Evolutionary conservation across 2,888 invertebrate genomes (phyloP).

Genomic region (Parnassius glacialis): DNA sequence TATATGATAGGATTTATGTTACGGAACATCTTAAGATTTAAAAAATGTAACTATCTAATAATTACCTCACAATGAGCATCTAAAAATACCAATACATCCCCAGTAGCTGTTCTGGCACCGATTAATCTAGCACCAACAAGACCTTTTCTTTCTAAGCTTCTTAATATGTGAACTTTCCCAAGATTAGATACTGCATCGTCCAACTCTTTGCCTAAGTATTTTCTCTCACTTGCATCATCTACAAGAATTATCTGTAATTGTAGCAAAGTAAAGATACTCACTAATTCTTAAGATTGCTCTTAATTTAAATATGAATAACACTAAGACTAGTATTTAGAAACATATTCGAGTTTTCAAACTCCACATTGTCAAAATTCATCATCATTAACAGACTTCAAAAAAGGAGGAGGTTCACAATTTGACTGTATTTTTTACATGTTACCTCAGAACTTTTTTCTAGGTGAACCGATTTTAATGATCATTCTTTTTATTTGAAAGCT

Average conservation of each 20-base stretch:
- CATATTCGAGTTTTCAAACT: too few species aligned
- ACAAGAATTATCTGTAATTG: constrained; percentile 67
- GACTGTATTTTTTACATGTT: too few species aligned
- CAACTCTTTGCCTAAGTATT: constrained; percentile 63
- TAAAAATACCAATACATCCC: constrained; percentile 93
- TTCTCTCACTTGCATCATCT: constrained; percentile 70
- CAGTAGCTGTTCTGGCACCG: constrained; percentile 91
- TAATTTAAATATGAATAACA: not conserved
- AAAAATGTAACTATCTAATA: not conserved
- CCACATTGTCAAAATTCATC: too few species aligned
- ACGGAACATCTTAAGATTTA: not conserved
- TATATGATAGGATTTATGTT: too few species aligned
- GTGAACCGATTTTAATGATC: too few species aligned
- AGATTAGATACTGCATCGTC: constrained; percentile 58
- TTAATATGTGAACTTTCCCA: constrained; percentile 80
- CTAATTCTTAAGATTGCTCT: not conserved
- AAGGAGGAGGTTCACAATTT: too few species aligned
- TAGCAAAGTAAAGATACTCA: not conserved
- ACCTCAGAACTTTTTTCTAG: too few species aligned
- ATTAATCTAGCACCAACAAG: constrained; percentile 93
- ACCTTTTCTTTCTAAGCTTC: constrained; percentile 91
- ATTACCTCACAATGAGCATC: constrained; percentile 97
- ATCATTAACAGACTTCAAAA: too few species aligned
- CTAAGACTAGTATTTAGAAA: too few species aligned
- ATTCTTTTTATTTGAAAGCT: too few species aligned